Conservation (phyloP, 2,888 invertebrate genomes). For the Heliconius cydno region DNA sequence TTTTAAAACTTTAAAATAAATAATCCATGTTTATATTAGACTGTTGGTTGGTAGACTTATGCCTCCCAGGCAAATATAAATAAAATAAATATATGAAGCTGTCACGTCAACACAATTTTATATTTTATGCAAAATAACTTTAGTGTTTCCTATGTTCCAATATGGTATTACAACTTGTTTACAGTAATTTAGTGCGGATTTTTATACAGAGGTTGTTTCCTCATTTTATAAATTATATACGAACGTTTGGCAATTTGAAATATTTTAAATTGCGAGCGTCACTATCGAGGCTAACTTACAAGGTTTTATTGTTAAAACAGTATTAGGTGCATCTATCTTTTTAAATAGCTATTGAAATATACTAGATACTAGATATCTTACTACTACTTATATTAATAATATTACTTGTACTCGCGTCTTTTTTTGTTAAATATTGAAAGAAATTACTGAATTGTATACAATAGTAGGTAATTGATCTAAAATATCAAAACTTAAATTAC, state of each 20-base stretch:
- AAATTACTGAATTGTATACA: neutral
- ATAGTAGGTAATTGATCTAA: no score
- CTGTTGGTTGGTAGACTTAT: neutral
- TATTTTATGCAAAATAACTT: slow-evolving; percentile 14
- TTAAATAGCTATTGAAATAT: neutral
- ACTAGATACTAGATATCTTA: neutral
- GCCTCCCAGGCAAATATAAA: neutral
- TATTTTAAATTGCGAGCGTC: slow-evolving; percentile 7
- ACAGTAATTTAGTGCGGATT: slow-evolving; percentile 16
- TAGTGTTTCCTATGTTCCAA: slow-evolving; percentile 27
- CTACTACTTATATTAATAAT: neutral
- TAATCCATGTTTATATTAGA: neutral
- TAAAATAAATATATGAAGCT: neutral
- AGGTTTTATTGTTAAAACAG: neutral
- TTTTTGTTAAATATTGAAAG: neutral
- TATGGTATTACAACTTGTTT: slow-evolving; percentile 24
- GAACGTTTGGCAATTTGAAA: slow-evolving; percentile 16
- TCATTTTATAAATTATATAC: slow-evolving; percentile 23
- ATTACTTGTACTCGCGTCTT: neutral
- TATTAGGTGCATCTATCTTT: neutral
- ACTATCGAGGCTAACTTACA: slow-evolving; percentile 12
- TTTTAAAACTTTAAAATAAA: neutral
- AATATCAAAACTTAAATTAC: neutral
- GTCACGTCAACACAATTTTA: neutral
- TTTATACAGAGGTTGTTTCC: slow-evolving; percentile 20